phyloP scores from a whole-genome alignment of 2,888 invertebrate genomes.

The Invenusta paracnida region DNA sequence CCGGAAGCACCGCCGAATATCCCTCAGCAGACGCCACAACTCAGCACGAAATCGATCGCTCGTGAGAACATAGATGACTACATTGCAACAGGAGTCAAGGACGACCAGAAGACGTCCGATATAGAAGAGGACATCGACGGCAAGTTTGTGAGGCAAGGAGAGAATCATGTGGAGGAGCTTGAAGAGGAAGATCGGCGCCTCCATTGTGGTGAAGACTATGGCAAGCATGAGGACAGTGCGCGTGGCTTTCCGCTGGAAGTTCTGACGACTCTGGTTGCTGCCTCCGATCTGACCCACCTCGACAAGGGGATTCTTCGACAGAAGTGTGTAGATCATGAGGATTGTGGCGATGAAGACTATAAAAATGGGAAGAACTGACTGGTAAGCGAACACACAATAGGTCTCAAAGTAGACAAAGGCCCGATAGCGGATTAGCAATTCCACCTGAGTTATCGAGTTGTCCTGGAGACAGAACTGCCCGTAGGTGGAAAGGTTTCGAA shows the following conservation, averaged over 20 bases:
- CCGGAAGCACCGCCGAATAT: conserved; percentile 2
- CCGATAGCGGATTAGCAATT: not conserved
- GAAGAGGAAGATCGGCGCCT: conserved; percentile 24
- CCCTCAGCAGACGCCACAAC: conserved; percentile 3
- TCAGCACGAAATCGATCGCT: conserved; percentile 35
- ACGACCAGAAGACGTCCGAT: conserved; percentile 24
- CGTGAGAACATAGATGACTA: conserved; percentile 32
- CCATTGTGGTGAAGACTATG: conserved; percentile 32
- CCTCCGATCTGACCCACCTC: conserved; percentile 8
- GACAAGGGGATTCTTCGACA: not conserved
- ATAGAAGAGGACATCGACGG: not conserved
- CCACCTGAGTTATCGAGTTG: not conserved
- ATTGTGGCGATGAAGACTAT: conserved; percentile 5
- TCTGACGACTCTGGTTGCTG: not conserved
- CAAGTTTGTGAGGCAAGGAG: not conserved
- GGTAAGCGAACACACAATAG: conserved; percentile 32
- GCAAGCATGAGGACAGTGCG: conserved; percentile 33
- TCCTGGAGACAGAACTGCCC: conserved; percentile 4
- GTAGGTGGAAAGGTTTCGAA: conserved; percentile 13
- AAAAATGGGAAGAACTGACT: conserved; percentile 33
- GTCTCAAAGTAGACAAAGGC: conserved; percentile 30
- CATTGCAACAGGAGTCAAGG: conserved; percentile 33
- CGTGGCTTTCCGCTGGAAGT: conserved; percentile 32
- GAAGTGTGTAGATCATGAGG: conserved; percentile 30
- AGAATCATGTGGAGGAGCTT: not conserved